Base-by-base conservation (phyloP, 2,888 invertebrate genomes). In the Limnephilus rhombicus region DNA sequence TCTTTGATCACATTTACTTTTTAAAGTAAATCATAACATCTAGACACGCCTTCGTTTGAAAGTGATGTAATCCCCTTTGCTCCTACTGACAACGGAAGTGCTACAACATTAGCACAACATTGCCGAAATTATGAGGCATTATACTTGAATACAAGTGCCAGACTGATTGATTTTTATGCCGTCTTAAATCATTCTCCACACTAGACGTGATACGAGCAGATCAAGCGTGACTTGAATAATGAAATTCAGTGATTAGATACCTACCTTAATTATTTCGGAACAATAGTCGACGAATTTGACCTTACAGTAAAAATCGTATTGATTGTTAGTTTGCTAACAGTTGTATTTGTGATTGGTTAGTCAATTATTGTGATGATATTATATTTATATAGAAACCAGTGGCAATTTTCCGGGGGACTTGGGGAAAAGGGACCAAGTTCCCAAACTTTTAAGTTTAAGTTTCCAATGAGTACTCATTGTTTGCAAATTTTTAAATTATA, bases 91-190 rank as follows among this genome's bases (percentile, higher is more conserved):
- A 34, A 7, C 83, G 83, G 83, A 83, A 83, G 83, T 83, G 37
- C 41, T 24, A 68, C 68, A n/a, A 68, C 53, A 53, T 53, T 82
- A 31, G 82, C 82, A 82, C 34, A 82, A 7, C 83, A 37, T 37
- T 34, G 83, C 34, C 24, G 83, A 37, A 83, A 37, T 83, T 83
- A 34, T n/a, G 83, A n/a, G 34, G 24, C 68, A 68, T 68, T 24
- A 68, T 24, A 37, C 5, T 24, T 83, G 83, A 83, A 37, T 83
- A 11, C 83, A 83, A 34, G 37, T 83, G 83, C 12, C 83, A 37
- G 83, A 18, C 37, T 83, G 83, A 83, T 83, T 83, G 34, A 37
- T 83, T 31, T 83, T 83, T 83, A 83, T 34, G 83, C 24, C 37
- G 37, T 34, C 15, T 83, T 83, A 83, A 31, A 83, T 83, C 83